A percentile compares a stretch with the other conserved stretches of the same genome.
These are phyloP conservation scores for Planococcus citri DNA, from an alignment of 1,140 invertebrate genomes.

Conservation along the genomic window DNA sequence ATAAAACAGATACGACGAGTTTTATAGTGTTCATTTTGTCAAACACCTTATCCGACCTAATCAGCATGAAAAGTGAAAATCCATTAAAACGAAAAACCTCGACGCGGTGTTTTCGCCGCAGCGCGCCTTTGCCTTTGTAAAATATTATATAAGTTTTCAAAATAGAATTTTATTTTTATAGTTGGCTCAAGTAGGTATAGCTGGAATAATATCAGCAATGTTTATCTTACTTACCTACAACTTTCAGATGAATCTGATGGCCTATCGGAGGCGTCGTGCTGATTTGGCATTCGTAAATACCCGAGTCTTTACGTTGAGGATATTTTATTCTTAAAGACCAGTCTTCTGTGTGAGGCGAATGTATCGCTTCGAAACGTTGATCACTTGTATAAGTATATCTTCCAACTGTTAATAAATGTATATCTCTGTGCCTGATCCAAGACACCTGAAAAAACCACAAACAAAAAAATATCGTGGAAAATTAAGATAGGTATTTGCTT, in stretches of 20 bases:
- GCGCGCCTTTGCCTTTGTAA: too few species aligned
- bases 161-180: too few species aligned
- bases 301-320: constrained; percentile 61
- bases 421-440: constrained; percentile 74
- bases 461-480: constrained; percentile 24
- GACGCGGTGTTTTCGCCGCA: too few species aligned
- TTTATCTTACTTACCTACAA: constrained; percentile 69
- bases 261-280: constrained; percentile 72
- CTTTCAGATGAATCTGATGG: constrained; percentile 57
- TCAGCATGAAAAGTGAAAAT: too few species aligned
- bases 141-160: too few species aligned
- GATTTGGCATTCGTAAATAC: constrained; percentile 75
- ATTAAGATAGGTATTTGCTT: not conserved
- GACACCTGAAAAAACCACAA: constrained; percentile 66
- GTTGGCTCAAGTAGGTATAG: too few species aligned
- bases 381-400: constrained; percentile 76
- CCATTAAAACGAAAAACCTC: too few species aligned
- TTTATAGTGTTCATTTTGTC: too few species aligned
- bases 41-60: too few species aligned
- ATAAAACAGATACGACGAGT: too few species aligned
- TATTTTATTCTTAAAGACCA: constrained; percentile 63
- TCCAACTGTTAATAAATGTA: constrained; percentile 71
- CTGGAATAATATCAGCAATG: too few species aligned
- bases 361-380: constrained; percentile 63
- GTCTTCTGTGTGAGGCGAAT: constrained; percentile 59